phyloP scores from a whole-genome alignment of 37 sponge, comb jelly and placozoan species.

The Corticium candelabrum region DNA sequence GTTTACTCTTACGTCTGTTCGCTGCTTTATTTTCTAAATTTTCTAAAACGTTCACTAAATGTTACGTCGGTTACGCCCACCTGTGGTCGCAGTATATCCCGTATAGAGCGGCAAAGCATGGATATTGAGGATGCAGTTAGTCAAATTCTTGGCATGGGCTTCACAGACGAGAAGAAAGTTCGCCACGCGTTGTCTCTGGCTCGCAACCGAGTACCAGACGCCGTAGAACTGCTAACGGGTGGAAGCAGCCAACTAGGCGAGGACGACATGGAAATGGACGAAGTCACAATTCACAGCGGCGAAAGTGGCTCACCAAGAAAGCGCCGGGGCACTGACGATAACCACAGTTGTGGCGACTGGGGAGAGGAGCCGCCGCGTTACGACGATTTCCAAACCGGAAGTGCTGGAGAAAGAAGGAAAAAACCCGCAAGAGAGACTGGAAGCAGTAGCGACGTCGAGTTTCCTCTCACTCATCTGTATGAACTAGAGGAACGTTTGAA shows the following conservation, averaged over 20 bases:
- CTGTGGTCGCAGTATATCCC: too few relatives aligned
- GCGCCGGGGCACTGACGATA: neutral
- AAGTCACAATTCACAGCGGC: neutral
- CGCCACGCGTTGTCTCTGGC: neutral
- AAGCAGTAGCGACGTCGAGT: slow-evolving; percentile 32
- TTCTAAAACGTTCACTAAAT: too few relatives aligned
- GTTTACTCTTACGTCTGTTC: too few relatives aligned
- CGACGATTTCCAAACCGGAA: too few relatives aligned
- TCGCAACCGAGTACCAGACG: neutral
- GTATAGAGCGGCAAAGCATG: too few relatives aligned
- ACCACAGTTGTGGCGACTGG: too few relatives aligned
- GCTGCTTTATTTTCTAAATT: too few relatives aligned
- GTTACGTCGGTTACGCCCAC: too few relatives aligned
- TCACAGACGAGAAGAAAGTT: slow-evolving; percentile 1
- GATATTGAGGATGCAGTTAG: neutral
- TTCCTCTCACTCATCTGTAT: slow-evolving; percentile 76
- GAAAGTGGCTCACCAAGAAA: neutral
- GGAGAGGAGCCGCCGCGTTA: too few relatives aligned
- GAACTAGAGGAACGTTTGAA: slow-evolving; percentile 81
- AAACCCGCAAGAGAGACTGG: too few relatives aligned
- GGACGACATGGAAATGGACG: neutral
- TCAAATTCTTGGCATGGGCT: neutral
- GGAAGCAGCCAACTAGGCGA: neutral
- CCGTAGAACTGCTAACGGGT: neutral
- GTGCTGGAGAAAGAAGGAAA: too few relatives aligned